Conservation (phyloP, 2,888 invertebrate species). For the Calameuta idolon region DNA sequence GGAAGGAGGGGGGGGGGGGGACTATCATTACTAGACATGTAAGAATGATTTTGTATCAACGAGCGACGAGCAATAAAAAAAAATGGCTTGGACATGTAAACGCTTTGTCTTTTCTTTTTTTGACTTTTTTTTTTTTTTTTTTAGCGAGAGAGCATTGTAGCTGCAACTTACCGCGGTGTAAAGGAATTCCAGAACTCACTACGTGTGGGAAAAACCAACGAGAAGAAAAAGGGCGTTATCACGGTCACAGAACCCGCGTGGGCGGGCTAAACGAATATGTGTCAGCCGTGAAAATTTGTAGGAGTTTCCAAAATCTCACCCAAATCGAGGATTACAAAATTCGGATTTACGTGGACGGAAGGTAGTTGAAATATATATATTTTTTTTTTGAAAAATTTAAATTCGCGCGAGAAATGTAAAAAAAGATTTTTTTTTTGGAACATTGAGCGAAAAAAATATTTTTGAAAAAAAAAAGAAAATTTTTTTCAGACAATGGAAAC, state of each 20-base stretch:
- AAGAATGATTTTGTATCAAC: constrained; percentile 55
- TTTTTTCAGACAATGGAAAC: neutral
- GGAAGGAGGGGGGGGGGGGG: neutral
- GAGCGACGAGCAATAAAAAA: constrained; percentile 53
- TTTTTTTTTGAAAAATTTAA: too few species aligned
- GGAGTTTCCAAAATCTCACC: neutral
- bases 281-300: neutral
- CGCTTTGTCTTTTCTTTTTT: constrained; percentile 35
- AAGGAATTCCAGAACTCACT: constrained; percentile 99
- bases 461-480: neutral
- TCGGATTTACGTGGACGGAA: too few species aligned
- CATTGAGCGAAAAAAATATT: neutral
- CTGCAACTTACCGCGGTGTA: constrained; percentile 97
- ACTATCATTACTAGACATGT: constrained; percentile 45
- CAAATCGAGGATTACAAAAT: too few species aligned
- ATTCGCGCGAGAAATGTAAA: too few species aligned
- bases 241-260: constrained; percentile 66
- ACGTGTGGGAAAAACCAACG: constrained; percentile 70
- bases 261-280: constrained; percentile 39
- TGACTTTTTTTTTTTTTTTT: constrained; percentile 36
- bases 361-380: too few species aligned
- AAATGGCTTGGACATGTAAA: constrained; percentile 52
- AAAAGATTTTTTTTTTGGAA: neutral
- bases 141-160: constrained; percentile 65
- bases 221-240: constrained; percentile 68